Conservation (phyloP, 2,113 vertebrate genomes). For the Tachysurus fulvidraco region DNA sequence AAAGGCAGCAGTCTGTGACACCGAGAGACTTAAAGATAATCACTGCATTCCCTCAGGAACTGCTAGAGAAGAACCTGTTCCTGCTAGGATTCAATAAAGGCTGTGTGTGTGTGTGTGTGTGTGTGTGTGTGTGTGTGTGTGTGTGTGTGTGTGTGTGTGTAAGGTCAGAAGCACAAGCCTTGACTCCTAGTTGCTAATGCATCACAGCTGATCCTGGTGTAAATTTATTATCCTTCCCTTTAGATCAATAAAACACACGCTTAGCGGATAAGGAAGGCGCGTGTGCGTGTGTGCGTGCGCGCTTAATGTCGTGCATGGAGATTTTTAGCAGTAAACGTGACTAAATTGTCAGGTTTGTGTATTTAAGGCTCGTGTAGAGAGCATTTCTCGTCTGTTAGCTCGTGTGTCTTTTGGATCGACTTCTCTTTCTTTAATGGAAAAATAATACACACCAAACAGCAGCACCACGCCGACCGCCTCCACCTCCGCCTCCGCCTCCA, state of each 20-base stretch:
- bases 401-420: slow-evolving; percentile 9
- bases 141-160: slow-evolving; percentile 11
- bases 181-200: slow-evolving; percentile 16
- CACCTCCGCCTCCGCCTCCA: slow-evolving; percentile 2
- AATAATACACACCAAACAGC: slow-evolving; percentile 14
- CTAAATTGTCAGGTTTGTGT: slow-evolving; percentile 20
- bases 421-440: slow-evolving; percentile 37
- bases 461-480: slow-evolving; percentile 2
- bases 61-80: slow-evolving; percentile 5
- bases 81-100: slow-evolving; percentile 6
- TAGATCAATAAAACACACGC: slow-evolving; percentile 30
- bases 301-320: not conserved
- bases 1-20: slow-evolving; percentile 37
- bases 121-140: slow-evolving; percentile 1
- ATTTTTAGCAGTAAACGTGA: slow-evolving; percentile 15
- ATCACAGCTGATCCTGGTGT: slow-evolving; percentile 35
- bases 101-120: slow-evolving; percentile 1
- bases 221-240: slow-evolving; percentile 34
- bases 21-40: slow-evolving; percentile 39
- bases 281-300: slow-evolving; percentile 5
- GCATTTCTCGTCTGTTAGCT: slow-evolving; percentile 10
- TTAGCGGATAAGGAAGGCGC: slow-evolving; percentile 8
- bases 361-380: not conserved
- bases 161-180: slow-evolving; percentile 38
- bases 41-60: slow-evolving; percentile 27